Evolutionary conservation across 2,113 vertebrate species (phyloP).

Genomic region (Ramphastos sulfuratus): DNA sequence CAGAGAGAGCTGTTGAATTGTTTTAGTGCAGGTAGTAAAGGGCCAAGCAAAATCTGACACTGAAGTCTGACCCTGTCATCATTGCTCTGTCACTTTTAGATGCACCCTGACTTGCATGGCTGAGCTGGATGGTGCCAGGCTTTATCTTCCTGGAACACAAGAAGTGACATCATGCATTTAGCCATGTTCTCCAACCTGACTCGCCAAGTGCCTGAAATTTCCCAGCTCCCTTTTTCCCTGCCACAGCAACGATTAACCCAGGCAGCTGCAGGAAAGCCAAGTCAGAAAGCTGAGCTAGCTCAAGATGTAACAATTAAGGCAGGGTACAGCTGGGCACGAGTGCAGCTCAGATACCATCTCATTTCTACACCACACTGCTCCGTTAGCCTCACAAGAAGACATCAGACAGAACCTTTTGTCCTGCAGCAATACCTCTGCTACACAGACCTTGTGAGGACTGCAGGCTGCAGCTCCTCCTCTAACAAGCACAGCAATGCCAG

Average conservation of each 20-base stretch:
- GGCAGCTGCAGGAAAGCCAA: conserved; percentile 50
- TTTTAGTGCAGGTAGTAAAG: not conserved
- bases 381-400: not conserved
- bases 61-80: not conserved
- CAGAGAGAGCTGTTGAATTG: not conserved
- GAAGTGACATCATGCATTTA: not conserved
- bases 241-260: conserved; percentile 9
- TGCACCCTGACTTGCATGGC: not conserved
- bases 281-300: conserved; percentile 24
- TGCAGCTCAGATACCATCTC: not conserved
- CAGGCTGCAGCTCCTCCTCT: not conserved
- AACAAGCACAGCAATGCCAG: not conserved
- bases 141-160: not conserved
- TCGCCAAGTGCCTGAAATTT: not conserved
- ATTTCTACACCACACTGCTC: not conserved
- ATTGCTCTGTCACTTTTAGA: not conserved
- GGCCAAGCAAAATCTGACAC: not conserved
- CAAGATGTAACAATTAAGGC: conserved; percentile 29
- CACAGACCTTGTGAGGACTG: not conserved
- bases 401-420: not conserved
- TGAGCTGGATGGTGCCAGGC: not conserved
- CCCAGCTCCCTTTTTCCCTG: not conserved
- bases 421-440: not conserved
- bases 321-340: not conserved
- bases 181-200: not conserved